phyloP scores from a whole-genome alignment of 1,140 invertebrate genomes.

The Drosophila yakuba region DNA sequence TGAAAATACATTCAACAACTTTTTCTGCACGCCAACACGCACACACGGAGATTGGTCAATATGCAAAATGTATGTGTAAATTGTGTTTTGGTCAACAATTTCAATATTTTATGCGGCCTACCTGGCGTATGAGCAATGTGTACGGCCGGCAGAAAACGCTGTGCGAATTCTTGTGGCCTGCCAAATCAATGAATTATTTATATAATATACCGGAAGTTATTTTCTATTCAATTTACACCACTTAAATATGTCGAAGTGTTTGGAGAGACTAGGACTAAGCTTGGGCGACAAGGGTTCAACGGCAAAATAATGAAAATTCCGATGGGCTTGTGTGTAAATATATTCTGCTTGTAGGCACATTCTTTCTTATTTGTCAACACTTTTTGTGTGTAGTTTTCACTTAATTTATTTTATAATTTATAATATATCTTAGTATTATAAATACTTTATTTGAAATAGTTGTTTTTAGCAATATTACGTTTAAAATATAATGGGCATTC shows the following conservation, averaged over 20 bases:
- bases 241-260: constrained; percentile 36
- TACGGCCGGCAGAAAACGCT: constrained; percentile 9
- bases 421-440: too few species aligned
- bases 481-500: too few species aligned
- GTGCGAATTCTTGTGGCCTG: constrained; percentile 15
- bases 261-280: constrained; percentile 4
- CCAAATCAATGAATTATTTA: constrained; percentile 43
- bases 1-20: constrained; percentile 34
- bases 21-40: constrained; percentile 2
- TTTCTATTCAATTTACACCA: constrained; percentile 50
- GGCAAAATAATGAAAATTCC: constrained; percentile 9
- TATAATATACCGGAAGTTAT: constrained; percentile 34
- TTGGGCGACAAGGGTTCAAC: constrained; percentile 5
- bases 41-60: constrained; percentile 14
- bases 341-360: not conserved
- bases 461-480: too few species aligned
- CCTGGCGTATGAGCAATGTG: constrained; percentile 49
- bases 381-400: too few species aligned
- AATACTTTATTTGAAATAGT: too few species aligned
- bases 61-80: constrained; percentile 51
- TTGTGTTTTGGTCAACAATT: constrained; percentile 52
- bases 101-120: constrained; percentile 53
- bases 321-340: constrained; percentile 26
- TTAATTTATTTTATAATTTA: too few species aligned
- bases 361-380: not conserved